These are phyloP conservation scores for Callopanchax toddi DNA, from an alignment of 2,113 vertebrate species.

Conservation along the genomic window DNA sequence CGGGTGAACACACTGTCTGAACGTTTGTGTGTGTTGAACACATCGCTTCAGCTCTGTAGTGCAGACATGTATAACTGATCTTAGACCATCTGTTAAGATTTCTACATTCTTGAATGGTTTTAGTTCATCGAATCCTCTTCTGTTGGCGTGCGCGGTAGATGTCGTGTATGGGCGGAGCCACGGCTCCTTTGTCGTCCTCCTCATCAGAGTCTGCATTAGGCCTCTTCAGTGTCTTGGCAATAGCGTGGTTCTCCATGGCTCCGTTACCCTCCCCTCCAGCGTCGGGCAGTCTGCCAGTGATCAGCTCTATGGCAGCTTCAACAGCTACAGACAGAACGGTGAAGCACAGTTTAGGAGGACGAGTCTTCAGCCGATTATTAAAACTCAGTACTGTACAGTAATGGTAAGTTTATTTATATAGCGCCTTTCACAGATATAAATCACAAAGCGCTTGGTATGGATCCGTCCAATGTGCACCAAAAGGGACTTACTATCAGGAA, in stretches of 20 bases:
- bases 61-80: slow-evolving; percentile 38
- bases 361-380: too few species aligned
- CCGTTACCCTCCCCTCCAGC: slow-evolving; percentile 90
- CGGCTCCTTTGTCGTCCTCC: slow-evolving; percentile 95
- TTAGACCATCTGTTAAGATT: slow-evolving; percentile 21
- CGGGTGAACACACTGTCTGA: slow-evolving; percentile 56
- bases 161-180: slow-evolving; percentile 95
- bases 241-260: slow-evolving; percentile 88
- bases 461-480: too few species aligned
- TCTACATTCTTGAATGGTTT: slow-evolving; percentile 61
- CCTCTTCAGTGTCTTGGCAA: slow-evolving; percentile 93
- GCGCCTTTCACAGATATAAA: too few species aligned
- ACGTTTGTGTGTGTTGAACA: slow-evolving; percentile 11
- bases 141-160: slow-evolving; percentile 98
- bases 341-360: too few species aligned
- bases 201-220: slow-evolving; percentile 96
- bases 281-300: slow-evolving; percentile 90
- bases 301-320: slow-evolving; percentile 93
- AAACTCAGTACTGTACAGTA: too few species aligned
- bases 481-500: slow-evolving; percentile 91
- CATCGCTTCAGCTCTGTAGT: slow-evolving; percentile 31
- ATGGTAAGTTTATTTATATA: too few species aligned
- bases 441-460: too few species aligned
- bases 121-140: slow-evolving; percentile 93
- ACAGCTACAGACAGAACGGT: slow-evolving; percentile 80